Base-by-base conservation (phyloP, 92 coral and sea anemone species). In the Phymanthus crucifer region DNA sequence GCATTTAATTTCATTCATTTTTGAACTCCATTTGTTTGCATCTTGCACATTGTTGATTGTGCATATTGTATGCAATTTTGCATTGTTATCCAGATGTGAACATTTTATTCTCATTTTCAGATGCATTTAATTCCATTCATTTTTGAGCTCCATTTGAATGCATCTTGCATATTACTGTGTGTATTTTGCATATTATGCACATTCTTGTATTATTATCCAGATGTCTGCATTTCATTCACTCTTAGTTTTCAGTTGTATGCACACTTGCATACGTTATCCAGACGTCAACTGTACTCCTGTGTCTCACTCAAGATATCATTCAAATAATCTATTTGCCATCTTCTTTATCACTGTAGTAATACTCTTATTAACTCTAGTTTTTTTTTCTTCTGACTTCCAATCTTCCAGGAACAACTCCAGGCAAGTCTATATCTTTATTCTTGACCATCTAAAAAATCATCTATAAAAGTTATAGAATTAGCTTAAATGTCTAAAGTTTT, bases 391-490 rank as follows among this genome's bases (percentile, higher is more conserved):
- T 37, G 58, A 74, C 78, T 29, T 74, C 58, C 47, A 27, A 24
- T 34, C 70, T 76, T 47, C 40, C 80, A 76, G 80, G 71, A 33
- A 76, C 31, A 76, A 76, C 70, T 33, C 37, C 57, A 76, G 80
- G 80, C 80, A 76, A 76, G 80, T 76, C 34, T 56, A 0, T 16
- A 56, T 3, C 27, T 45, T 48, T 52, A 6, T 57, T 34, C 26
- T 66, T 31, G 21, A 66, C 71, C 31, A 17, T 66, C 21, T 12
- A 23, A 29, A 31, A 66, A 23, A 18, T 31, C 40, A 23, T 29
- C 6, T n/a, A 2, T 23, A 21, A 21, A 21, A 54, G n/a, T 2
- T 21, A n/a, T 54, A 54, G n/a, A 54, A 54, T 1, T 54, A 24
- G 3, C 29, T 54, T 26, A 54, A 54, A 54, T 54, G 21, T 21